A percentile compares a stretch with the other conserved stretches of the same genome.
phyloP scores from a whole-genome alignment of 37 sponge, comb jelly and placozoan genomes.

The Cliona cf. orientalis region DNA sequence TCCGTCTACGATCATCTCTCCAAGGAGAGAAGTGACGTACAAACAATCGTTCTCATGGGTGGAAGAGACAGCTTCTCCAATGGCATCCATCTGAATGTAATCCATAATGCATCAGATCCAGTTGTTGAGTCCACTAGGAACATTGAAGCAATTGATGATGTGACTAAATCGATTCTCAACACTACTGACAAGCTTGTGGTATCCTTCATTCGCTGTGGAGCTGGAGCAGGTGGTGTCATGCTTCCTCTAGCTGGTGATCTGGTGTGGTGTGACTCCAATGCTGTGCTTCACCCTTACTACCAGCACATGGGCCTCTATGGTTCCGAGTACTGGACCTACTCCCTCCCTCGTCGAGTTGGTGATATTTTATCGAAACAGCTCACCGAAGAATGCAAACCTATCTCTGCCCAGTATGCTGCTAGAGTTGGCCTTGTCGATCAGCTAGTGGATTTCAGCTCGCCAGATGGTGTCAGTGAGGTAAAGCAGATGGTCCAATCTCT shows the following conservation, averaged over 20 bases:
- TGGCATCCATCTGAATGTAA: slow-evolving; percentile 29
- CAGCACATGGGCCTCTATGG: slow-evolving; percentile 22
- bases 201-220: slow-evolving; percentile 14
- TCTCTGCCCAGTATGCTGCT: slow-evolving; percentile 7
- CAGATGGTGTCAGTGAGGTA: neutral
- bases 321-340: slow-evolving; percentile 44
- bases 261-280: slow-evolving; percentile 10
- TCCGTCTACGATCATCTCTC: neutral
- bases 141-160: slow-evolving; percentile 29
- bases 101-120: slow-evolving; percentile 2
- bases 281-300: slow-evolving; percentile 36
- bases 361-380: neutral
- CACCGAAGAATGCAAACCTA: slow-evolving; percentile 2
- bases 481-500: neutral
- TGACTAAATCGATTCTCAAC: neutral
- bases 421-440: slow-evolving; percentile 29
- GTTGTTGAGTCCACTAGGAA: slow-evolving; percentile 10
- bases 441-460: neutral
- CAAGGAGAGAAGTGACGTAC: neutral
- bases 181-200: slow-evolving; percentile 16
- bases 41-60: slow-evolving; percentile 13
- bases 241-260: slow-evolving; percentile 27
- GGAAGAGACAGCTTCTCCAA: slow-evolving; percentile 15
- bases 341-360: slow-evolving; percentile 22
- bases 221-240: slow-evolving; percentile 51